Base-by-base conservation (phyloP, 2,797 vertebrate species). In the Hippoglossus hippoglossus region DNA sequence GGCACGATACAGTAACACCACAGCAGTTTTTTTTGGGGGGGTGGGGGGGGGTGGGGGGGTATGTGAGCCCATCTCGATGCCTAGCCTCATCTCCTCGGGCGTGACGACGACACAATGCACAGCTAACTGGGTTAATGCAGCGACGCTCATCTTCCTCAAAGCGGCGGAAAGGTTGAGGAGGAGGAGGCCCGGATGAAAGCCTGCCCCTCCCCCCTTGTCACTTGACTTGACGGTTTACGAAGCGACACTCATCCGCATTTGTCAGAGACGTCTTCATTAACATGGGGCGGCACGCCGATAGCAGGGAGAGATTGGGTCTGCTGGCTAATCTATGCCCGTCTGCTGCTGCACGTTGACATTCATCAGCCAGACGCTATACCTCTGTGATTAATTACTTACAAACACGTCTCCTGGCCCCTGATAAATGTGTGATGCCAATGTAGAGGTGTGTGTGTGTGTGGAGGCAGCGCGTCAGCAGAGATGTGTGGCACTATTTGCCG, bases 181-280 rank as follows among this genome's bases (percentile, higher is more conserved):
- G 77, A 88, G 81, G 82, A 75, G 85, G 66, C 28, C 28, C 55
- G 77, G 80, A 77, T 82, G 67, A 74, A 83, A 79, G 73, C 63
- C 41, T 26, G 39, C 63, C 73, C 67, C 78, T 44, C 50, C 58
- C 59, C 50, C 28, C 64, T 52, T 47, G 54, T 65, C 44, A 53
- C 65, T 61, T 26, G 12, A 55, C 77, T 73, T 59, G 21, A 11
- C 54, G 83, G 75, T 88, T 89, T 83, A 80, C 84, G 53, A 77
- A 87, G 72, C 26, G 76, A 75, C 87, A 80, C 81, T 86, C 81
- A 84, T 83, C 82, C 25, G 44, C 84, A 79, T 91, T 83, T 80
- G 79, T 89, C 84, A 89, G 79, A 83, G 86, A 92, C 60, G 77
- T 81, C 87, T 92, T 93, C 88, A 92, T 92, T 92, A 92, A 72